These are phyloP conservation scores for Eurystomus gularis DNA, from an alignment of 2,113 vertebrate genomes.

Conservation along the genomic window DNA sequence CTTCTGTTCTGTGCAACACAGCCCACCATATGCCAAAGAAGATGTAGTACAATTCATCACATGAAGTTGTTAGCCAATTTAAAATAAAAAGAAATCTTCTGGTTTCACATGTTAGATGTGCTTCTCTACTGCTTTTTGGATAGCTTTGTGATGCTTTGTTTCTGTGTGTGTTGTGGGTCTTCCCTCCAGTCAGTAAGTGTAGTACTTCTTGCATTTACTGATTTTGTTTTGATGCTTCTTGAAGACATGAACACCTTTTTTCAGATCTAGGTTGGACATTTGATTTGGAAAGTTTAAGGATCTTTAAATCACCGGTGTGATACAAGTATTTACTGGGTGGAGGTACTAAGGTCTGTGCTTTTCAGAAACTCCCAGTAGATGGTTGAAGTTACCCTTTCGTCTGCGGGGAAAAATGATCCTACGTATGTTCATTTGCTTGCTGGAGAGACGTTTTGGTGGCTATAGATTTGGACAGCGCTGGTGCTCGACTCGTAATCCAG, in stretches of 20 bases:
- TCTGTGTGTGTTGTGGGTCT: background rate
- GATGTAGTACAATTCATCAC: background rate
- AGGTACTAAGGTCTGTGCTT: background rate
- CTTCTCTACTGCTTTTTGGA: background rate
- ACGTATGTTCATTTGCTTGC: background rate
- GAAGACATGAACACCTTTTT: background rate
- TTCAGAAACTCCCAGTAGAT: background rate
- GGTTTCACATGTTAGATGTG: background rate
- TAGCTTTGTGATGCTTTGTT: background rate
- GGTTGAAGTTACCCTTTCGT: background rate
- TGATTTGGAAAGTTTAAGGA: background rate
- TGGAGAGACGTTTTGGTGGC: background rate
- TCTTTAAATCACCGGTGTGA: background rate
- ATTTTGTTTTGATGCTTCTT: background rate
- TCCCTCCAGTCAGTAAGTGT: background rate
- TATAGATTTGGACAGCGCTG: background rate
- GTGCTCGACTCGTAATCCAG: background rate
- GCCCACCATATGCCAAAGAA: background rate
- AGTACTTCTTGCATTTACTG: background rate
- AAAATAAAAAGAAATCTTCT: background rate
- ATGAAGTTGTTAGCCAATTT: background rate
- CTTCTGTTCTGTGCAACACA: background rate
- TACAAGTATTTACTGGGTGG: background rate
- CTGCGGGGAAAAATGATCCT: background rate
- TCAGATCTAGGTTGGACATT: background rate